These are phyloP conservation scores for Cydia fagiglandana DNA, from an alignment of 1,140 invertebrate genomes.

Conservation along the genomic window DNA sequence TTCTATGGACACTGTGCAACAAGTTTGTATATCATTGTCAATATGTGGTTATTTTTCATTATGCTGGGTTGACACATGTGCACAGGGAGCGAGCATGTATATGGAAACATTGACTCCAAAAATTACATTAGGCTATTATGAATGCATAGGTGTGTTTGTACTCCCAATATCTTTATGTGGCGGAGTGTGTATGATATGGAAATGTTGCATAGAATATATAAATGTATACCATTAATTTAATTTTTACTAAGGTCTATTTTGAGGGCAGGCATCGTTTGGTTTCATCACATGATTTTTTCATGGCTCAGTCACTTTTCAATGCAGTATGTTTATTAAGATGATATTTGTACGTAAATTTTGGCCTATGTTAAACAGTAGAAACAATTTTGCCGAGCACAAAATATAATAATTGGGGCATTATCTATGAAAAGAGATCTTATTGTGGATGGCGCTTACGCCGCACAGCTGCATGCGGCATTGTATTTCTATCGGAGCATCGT, in stretches of 20 bases:
- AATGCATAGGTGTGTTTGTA: constrained; percentile 67
- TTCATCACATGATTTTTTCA: constrained; percentile 19
- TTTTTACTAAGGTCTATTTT: constrained; percentile 12
- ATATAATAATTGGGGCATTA: background rate
- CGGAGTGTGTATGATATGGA: constrained; percentile 54
- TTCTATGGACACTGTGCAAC: background rate
- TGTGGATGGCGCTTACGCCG: too few relatives aligned
- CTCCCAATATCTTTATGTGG: constrained; percentile 64
- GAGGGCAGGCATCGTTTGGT: background rate
- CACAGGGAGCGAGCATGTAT: constrained; percentile 53
- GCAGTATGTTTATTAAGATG: background rate
- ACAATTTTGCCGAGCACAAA: background rate
- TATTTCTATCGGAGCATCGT: too few relatives aligned
- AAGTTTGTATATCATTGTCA: constrained; percentile 32
- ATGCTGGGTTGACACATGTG: constrained; percentile 61
- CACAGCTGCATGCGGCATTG: too few relatives aligned
- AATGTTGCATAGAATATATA: constrained; percentile 51
- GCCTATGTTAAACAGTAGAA: background rate
- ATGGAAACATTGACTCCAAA: constrained; percentile 70
- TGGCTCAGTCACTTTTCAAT: constrained; percentile 9
- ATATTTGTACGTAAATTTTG: background rate
- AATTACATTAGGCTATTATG: constrained; percentile 69
- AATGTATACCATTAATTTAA: constrained; percentile 70
- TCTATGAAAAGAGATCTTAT: too few relatives aligned
- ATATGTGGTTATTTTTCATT: constrained; percentile 33